These are phyloP conservation scores for Heterodera schachtii DNA, from an alignment of 1,140 invertebrate species.

Conservation along the genomic window DNA sequence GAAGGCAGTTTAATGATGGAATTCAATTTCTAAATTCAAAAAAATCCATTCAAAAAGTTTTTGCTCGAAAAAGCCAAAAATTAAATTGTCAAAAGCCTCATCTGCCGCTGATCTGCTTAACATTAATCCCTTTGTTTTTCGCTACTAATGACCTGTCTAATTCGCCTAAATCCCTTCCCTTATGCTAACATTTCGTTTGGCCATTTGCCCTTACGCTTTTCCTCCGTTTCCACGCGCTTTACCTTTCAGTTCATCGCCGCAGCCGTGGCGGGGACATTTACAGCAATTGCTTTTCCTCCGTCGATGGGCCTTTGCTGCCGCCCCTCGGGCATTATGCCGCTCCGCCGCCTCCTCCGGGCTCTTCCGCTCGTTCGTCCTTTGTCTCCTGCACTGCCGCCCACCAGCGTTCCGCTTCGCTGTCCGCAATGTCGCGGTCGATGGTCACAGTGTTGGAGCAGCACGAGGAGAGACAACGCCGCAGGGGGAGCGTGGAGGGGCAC, in stretches of 20 bases:
- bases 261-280: not conserved
- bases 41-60: too few relatives aligned
- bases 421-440: slow-evolving; percentile 43
- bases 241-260: slow-evolving; percentile 22
- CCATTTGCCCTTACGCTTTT: not conserved
- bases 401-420: slow-evolving; percentile 22
- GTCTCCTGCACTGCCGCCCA: slow-evolving; percentile 8
- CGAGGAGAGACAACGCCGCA: slow-evolving; percentile 25
- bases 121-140: too few relatives aligned
- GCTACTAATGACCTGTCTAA: not conserved
- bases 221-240: slow-evolving; percentile 30
- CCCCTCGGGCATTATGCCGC: not conserved
- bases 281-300: not conserved
- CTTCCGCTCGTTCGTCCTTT: slow-evolving; percentile 23
- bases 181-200: not conserved
- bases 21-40: too few relatives aligned
- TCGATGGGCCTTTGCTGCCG: slow-evolving; percentile 19
- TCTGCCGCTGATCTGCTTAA: not conserved
- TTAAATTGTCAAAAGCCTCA: not conserved
- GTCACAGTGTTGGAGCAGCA: slow-evolving; percentile 27
- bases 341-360: not conserved
- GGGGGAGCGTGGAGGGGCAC: not conserved
- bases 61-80: too few relatives aligned
- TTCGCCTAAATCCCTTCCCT: not conserved
- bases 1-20: too few relatives aligned